Evolutionary conservation across 2,797 vertebrate genomes (phyloP).

Genomic region (Sebastes paucispinis): DNA sequence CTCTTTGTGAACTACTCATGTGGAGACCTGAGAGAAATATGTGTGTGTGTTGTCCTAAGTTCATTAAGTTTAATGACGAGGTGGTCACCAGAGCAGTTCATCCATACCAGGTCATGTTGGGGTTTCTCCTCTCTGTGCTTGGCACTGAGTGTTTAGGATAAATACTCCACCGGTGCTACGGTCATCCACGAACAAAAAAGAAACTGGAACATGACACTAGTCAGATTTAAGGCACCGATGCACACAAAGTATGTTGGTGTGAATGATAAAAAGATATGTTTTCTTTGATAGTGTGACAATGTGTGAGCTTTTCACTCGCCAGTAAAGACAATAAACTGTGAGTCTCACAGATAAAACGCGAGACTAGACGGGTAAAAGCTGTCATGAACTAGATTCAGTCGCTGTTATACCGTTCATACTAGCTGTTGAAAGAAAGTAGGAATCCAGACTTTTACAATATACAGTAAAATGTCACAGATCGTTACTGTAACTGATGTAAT

Average conservation of each 20-base stretch:
- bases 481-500: constrained; percentile 49
- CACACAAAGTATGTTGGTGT: not conserved
- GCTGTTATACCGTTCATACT: not conserved
- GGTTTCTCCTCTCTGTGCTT: constrained; percentile 32
- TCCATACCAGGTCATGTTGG: constrained; percentile 26
- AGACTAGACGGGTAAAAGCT: not conserved
- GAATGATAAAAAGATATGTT: not conserved
- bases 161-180: constrained; percentile 5
- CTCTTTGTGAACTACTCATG: constrained; percentile 35
- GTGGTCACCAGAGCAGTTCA: constrained; percentile 2
- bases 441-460: constrained; percentile 44
- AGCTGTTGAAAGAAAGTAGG: not conserved
- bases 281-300: not conserved
- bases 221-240: not conserved
- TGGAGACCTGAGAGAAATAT: constrained; percentile 22
- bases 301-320: not conserved
- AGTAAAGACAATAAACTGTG: not conserved
- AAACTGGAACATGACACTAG: not conserved
- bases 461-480: constrained; percentile 44
- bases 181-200: not conserved
- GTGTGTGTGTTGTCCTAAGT: not conserved
- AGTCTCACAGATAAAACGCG: not conserved
- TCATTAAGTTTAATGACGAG: not conserved
- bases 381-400: not conserved
- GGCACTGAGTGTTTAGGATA: constrained; percentile 40